Conservation (phyloP, 2,113 vertebrate species). For the Caretta caretta region DNA sequence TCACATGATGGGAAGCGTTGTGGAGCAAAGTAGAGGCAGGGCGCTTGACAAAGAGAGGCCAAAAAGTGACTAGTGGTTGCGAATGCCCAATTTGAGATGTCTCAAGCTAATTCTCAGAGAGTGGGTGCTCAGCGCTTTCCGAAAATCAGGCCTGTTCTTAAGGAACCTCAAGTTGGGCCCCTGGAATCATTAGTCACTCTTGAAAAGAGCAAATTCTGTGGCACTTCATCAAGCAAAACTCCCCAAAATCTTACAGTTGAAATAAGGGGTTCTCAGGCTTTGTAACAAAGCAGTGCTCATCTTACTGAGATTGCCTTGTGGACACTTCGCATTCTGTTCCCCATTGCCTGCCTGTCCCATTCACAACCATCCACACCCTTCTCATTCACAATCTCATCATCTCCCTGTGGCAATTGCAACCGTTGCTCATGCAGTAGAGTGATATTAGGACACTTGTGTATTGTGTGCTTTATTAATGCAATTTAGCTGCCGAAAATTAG, state of each 20-base stretch:
- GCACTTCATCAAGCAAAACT: not conserved
- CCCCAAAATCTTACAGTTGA: not conserved
- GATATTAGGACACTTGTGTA: not conserved
- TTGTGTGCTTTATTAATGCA: not conserved
- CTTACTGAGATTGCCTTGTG: not conserved
- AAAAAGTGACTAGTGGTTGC: not conserved
- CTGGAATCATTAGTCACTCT: not conserved
- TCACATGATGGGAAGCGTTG: not conserved
- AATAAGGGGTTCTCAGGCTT: not conserved
- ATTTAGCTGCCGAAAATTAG: not conserved
- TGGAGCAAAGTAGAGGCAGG: not conserved
- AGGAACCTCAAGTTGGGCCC: not conserved
- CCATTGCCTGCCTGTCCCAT: not conserved
- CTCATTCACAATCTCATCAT: not conserved
- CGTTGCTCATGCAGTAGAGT: not conserved
- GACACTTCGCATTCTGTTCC: not conserved
- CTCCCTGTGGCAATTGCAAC: not conserved
- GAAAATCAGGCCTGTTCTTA: not conserved
- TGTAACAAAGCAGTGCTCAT: not conserved
- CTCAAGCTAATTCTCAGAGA: not conserved
- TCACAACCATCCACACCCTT: not conserved
- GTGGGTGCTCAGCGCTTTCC: not conserved
- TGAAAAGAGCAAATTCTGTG: not conserved
- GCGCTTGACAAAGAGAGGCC: not conserved
- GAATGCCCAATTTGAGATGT: not conserved